Conservation (phyloP, 2,888 invertebrate genomes). For the Phengaris arion region DNA sequence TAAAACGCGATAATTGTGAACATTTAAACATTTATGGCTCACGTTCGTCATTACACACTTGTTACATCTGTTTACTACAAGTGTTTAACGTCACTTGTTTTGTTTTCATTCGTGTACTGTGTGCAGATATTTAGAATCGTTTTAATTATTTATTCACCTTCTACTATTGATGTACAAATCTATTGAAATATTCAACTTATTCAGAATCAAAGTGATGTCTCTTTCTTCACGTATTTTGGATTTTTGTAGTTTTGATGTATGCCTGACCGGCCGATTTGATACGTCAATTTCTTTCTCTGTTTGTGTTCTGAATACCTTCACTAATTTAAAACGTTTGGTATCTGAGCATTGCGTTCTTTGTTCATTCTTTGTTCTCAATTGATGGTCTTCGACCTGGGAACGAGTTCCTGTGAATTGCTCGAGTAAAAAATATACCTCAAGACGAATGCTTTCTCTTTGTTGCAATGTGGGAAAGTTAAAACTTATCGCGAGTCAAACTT, state of each 20-base stretch:
- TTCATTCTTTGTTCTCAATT: constrained; percentile 17
- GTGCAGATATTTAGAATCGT: background rate
- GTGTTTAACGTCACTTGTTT: constrained; percentile 18
- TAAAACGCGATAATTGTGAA: constrained; percentile 9
- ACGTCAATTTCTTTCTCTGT: background rate
- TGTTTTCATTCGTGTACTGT: background rate
- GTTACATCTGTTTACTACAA: constrained; percentile 20
- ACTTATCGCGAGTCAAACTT: background rate
- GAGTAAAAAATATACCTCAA: constrained; percentile 7
- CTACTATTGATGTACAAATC: background rate
- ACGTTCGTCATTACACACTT: constrained; percentile 9
- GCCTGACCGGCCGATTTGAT: constrained; percentile 1
- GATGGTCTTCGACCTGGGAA: constrained; percentile 20
- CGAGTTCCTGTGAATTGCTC: constrained; percentile 13
- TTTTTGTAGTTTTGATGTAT: background rate
- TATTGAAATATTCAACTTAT: background rate
- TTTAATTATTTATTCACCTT: background rate
- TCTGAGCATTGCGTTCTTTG: background rate
- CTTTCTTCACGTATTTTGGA: background rate
- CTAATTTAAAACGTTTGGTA: constrained; percentile 9
- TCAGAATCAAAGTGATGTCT: background rate
- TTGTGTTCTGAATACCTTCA: background rate
- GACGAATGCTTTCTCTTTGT: constrained; percentile 15
- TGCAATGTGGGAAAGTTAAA: constrained; percentile 11
- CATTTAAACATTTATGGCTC: constrained; percentile 15